phyloP scores from a whole-genome alignment of 2,113 vertebrate species.

The Menura novaehollandiae region DNA sequence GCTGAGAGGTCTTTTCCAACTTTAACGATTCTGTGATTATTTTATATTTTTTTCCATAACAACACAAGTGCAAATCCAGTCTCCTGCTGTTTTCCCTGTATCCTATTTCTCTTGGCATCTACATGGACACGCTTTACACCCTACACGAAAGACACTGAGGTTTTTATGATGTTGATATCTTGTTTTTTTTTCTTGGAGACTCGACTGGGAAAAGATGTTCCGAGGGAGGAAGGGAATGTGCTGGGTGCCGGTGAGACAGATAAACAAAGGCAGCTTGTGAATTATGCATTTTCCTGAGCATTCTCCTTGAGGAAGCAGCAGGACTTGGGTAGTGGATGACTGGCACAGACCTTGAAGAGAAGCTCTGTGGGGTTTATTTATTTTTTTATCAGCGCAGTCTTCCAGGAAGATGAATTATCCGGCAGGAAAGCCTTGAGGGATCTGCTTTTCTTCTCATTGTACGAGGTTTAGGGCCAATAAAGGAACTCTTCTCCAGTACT shows the following conservation, averaged over 20 bases:
- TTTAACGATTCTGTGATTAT: rapidly evolving
- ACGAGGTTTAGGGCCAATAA: not conserved
- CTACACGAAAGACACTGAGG: rapidly evolving
- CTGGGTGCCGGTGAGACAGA: not conserved
- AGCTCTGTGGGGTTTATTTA: not conserved
- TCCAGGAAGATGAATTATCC: not conserved
- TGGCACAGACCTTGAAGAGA: not conserved
- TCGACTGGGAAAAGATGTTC: not conserved
- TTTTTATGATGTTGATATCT: not conserved
- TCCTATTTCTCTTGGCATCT: not conserved
- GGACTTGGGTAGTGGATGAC: not conserved
- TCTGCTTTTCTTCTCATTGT: not conserved
- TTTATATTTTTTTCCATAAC: rapidly evolving
- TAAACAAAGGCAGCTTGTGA: not conserved
- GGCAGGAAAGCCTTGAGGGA: not conserved
- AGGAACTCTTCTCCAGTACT: not conserved
- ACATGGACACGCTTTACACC: rapidly evolving
- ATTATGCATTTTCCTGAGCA: not conserved
- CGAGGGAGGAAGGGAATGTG: not conserved
- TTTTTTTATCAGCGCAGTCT: not conserved
- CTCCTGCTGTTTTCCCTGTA: not conserved
- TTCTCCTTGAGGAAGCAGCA: not conserved
- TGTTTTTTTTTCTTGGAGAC: not conserved
- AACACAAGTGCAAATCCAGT: not conserved
- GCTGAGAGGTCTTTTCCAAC: rapidly evolving